Base-by-base conservation (phyloP, 1,140 invertebrate species). In the Pseudomyrmex sp. region DNA sequence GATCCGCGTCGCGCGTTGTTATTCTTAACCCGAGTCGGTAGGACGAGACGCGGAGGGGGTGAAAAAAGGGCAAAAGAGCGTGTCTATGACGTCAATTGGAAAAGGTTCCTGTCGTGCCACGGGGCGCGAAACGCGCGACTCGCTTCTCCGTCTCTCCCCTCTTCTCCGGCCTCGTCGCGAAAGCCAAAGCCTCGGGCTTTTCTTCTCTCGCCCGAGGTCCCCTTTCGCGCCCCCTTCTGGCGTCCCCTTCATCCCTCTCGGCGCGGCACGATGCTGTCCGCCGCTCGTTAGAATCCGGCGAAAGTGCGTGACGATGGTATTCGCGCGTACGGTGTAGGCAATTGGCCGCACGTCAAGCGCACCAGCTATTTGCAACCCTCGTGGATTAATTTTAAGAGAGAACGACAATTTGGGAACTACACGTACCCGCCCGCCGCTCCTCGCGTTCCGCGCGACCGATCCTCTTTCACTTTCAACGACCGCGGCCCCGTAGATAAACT, bases 41-140 rank as follows among this genome's bases (percentile, higher is more conserved):
- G 61, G 83, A 77, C 86, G 86, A 66, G 83, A 77, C 84, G 83
- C 83, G 50, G 13, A 35, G 35, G 82, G 58, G 85, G 70, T 61
- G 63, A 84, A 91, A 89, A 90, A 91, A 89, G 88, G 87, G 87
- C 84, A 86, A 91, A 85, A 86, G 86, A 91, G 91, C 87, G 82
- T 79, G 87, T 83, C 90, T 86, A 91, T 92, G 92, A 92, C 92
- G 92, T 92, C 92, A 92, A 92, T 92, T 90, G 91, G 92, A 92
- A 92, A 92, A 92, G 92, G 90, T 92, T 90, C 90, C 86, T 85
- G 79, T 86, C 85, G 70, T 83, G 85, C 88, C 90, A 91, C 89
- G 88, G 74, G 84, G 79, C 84, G 82, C 87, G 87, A 89, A 88
- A 79, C 48, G 69, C 48, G 63, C 58, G 68, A 48, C 65, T 82